Percentiles rank a stretch among this genome's conserved stretches.
Evolutionary conservation across 2,797 vertebrate genomes (phyloP).

Genomic region (Monodelphis domestica): DNA sequence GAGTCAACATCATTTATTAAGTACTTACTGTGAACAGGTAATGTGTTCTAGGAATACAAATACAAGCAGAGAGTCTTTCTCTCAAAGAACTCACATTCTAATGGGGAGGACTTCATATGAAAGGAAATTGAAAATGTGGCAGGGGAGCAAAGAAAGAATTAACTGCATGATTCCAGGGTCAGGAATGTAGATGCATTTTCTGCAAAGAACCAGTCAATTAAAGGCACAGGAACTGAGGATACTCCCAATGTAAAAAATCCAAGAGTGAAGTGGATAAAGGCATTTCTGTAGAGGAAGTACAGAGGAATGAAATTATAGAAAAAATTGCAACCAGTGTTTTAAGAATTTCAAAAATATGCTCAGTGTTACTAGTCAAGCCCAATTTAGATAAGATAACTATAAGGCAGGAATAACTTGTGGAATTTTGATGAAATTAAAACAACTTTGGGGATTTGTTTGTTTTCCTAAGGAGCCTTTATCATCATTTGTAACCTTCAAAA

Average conservation of each 20-base stretch:
- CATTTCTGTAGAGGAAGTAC: constrained; percentile 8
- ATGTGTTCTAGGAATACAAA: neutral
- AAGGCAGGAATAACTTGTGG: constrained; percentile 8
- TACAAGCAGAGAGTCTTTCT: neutral
- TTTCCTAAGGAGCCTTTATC: constrained; percentile 89
- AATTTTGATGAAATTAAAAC: constrained; percentile 27
- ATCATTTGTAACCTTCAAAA: constrained; percentile 88
- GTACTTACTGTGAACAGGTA: neutral
- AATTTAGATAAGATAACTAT: neutral
- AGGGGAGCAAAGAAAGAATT: neutral
- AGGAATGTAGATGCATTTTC: neutral
- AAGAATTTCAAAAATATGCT: constrained; percentile 23
- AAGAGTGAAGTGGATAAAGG: neutral
- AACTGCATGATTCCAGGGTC: neutral
- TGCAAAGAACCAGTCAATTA: neutral
- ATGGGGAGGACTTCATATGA: neutral
- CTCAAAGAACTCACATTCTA: neutral
- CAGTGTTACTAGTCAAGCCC: constrained; percentile 4
- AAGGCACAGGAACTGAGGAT: neutral
- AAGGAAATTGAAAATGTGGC: neutral
- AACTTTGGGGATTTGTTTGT: constrained; percentile 34
- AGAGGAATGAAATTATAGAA: neutral
- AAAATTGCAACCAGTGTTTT: neutral
- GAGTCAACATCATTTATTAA: neutral
- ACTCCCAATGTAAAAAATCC: neutral